phyloP scores from a whole-genome alignment of 2,113 vertebrate genomes.

The Eleginops maclovinus region DNA sequence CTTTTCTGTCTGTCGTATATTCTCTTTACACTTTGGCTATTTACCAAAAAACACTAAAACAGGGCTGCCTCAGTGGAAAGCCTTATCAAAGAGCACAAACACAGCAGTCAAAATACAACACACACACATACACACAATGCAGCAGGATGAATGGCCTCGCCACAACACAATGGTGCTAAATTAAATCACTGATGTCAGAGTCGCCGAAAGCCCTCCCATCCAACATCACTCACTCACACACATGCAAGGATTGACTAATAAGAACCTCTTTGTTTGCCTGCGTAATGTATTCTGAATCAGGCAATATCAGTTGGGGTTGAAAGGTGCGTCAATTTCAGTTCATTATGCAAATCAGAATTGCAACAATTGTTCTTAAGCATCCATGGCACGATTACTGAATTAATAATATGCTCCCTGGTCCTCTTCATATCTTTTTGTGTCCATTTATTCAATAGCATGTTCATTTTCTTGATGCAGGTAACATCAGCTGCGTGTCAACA shows the following conservation, averaged over 20 bases:
- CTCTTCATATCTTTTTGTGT: slow-evolving; percentile 51
- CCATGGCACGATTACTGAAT: slow-evolving; percentile 61
- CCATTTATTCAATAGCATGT: slow-evolving; percentile 38
- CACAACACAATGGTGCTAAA: slow-evolving; percentile 77
- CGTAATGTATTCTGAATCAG: slow-evolving; percentile 69
- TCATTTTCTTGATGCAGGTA: slow-evolving; percentile 42
- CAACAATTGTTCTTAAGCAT: slow-evolving; percentile 61
- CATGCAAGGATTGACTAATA: slow-evolving; percentile 72
- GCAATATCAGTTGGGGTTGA: slow-evolving; percentile 44
- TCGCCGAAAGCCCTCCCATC: slow-evolving; percentile 59
- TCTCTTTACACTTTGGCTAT: slow-evolving; percentile 59
- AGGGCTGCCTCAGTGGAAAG: slow-evolving; percentile 46
- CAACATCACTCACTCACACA: slow-evolving; percentile 45
- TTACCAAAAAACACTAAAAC: slow-evolving; percentile 31
- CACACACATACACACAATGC: slow-evolving; percentile 50
- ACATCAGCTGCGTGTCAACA: slow-evolving; percentile 14
- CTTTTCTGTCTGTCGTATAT: slow-evolving; percentile 5
- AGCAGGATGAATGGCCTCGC: slow-evolving; percentile 68
- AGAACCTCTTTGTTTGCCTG: slow-evolving; percentile 70
- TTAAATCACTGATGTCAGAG: slow-evolving; percentile 80
- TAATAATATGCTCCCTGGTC: slow-evolving; percentile 56
- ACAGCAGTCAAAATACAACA: slow-evolving; percentile 65
- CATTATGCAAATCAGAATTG: slow-evolving; percentile 70
- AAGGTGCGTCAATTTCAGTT: slow-evolving; percentile 69
- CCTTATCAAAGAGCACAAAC: slow-evolving; percentile 78